Percentiles rank a stretch among this genome's conserved stretches.
Evolutionary conservation across 1,140 invertebrate genomes (phyloP).

Genomic region (Caenorhabditis remanei): DNA sequence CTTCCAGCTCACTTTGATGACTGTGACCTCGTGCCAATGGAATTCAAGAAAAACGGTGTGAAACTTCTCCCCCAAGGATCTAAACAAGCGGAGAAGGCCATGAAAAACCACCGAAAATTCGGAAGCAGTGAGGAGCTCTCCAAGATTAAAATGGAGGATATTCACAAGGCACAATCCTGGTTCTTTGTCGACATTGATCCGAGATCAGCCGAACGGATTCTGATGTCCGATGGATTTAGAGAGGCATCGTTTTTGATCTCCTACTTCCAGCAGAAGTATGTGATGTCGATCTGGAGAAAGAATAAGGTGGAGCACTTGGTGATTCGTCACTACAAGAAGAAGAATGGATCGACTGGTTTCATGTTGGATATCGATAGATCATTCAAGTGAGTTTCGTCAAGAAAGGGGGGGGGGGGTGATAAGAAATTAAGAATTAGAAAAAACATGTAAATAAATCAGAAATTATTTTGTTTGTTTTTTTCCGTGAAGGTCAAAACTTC

Average conservation of each 20-base stretch:
- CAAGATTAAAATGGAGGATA: neutral
- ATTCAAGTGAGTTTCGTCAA: conserved; percentile 10
- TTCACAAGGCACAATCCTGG: conserved; percentile 13
- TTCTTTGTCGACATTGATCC: conserved; percentile 31
- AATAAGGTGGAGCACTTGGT: conserved; percentile 29
- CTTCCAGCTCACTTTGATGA: conserved; percentile 41
- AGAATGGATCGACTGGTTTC: conserved; percentile 1
- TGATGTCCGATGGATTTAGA: conserved; percentile 20
- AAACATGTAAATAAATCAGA: neutral
- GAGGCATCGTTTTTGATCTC: neutral
- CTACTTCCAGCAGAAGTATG: neutral
- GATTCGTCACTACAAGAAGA: conserved; percentile 27
- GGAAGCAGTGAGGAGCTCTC: neutral
- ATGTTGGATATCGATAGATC: conserved; percentile 1
- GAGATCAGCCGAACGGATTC: neutral
- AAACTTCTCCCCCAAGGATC: neutral
- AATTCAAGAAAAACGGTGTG: conserved; percentile 31
- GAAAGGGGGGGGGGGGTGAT: neutral
- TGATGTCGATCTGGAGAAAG: neutral
- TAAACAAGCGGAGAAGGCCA: neutral
- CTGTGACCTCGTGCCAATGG: conserved; percentile 12
- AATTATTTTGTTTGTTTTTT: neutral
- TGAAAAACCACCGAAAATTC: neutral
- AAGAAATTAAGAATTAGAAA: neutral
- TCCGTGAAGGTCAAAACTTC: neutral